Percentiles rank a stretch among this genome's conserved stretches.
phyloP scores from a whole-genome alignment of 1,140 invertebrate species.

The silkworm (Bombyx mori) region ASM3026992v2 NC_085118.1:4532501-4533000 shows the following conservation, averaged over 20 bases:
- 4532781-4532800: conserved; percentile 1
- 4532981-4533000: too few relatives aligned
- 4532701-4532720: conserved; percentile 2
- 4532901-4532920: too few relatives aligned
- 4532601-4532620: background rate
- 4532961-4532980: too few relatives aligned
- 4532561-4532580: background rate
- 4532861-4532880: too few relatives aligned
- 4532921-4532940: too few relatives aligned
- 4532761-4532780: conserved; percentile 2
- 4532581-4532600: background rate
- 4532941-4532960: too few relatives aligned
- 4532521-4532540: too few relatives aligned
- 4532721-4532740: conserved; percentile 5
- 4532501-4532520: too few relatives aligned
- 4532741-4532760: background rate
- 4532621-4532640: background rate
- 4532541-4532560: too few relatives aligned
- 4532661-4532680: conserved; percentile 5
- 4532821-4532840: background rate
- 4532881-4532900: too few relatives aligned
- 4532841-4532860: too few relatives aligned
- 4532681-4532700: conserved; percentile 6
- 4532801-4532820: conserved; percentile 1
- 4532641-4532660: background rate